A percentile compares a stretch with the other conserved stretches of the same genome.
These are phyloP conservation scores for Gobionotothen gibberifrons DNA, from an alignment of 2,797 vertebrate genomes.

Conservation along the genomic window DNA sequence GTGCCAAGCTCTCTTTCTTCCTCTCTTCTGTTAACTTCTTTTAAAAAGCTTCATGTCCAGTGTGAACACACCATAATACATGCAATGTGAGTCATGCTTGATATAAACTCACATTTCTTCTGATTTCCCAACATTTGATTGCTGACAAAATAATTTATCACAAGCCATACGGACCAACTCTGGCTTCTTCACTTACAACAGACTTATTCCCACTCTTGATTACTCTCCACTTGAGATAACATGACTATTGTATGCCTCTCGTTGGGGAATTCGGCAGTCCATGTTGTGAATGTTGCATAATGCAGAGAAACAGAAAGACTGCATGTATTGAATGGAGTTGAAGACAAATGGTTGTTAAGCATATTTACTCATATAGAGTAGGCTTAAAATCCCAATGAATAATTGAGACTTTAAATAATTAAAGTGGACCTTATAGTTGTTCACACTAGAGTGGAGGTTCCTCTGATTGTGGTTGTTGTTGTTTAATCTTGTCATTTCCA, in stretches of 20 bases:
- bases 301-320: slow-evolving; percentile 8
- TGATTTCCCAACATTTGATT: background rate
- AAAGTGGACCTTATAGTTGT: slow-evolving; percentile 58
- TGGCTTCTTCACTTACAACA: background rate
- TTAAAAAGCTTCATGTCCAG: no score
- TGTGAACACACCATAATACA: no score
- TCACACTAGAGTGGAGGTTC: slow-evolving; percentile 46
- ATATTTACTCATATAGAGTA: slow-evolving; percentile 49
- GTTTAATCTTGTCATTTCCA: slow-evolving; percentile 63
- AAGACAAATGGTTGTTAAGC: slow-evolving; percentile 21
- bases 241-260: slow-evolving; percentile 24
- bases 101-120: no score
- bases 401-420: slow-evolving; percentile 74
- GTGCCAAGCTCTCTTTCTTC: no score
- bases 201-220: background rate
- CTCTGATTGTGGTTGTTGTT: slow-evolving; percentile 57
- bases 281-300: slow-evolving; percentile 29
- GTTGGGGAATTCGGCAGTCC: slow-evolving; percentile 5
- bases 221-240: slow-evolving; percentile 4
- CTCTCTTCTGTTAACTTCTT: no score
- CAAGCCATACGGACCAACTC: background rate
- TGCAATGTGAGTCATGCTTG: no score
- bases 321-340: slow-evolving; percentile 13
- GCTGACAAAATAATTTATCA: background rate
- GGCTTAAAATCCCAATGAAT: slow-evolving; percentile 67